Percentiles rank a stretch among this genome's conserved stretches.
These are phyloP conservation scores for Alcedo atthis DNA, from an alignment of 2,797 vertebrate genomes.

Conservation along the genomic window DNA sequence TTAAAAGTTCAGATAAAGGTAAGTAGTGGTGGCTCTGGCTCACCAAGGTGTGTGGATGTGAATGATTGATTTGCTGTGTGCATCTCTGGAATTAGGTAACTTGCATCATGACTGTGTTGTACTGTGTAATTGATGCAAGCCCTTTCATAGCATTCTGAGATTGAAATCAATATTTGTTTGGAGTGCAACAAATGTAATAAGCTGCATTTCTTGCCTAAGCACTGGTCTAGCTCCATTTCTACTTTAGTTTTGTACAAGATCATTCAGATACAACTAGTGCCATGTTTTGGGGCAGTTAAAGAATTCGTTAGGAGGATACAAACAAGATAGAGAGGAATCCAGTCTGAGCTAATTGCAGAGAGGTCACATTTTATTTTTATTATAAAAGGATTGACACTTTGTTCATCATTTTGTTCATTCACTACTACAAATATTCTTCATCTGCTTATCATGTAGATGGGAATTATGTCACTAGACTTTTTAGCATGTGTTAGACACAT, in stretches of 20 bases:
- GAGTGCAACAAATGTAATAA: constrained; percentile 80
- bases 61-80: constrained; percentile 77
- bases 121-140: constrained; percentile 81
- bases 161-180: constrained; percentile 83
- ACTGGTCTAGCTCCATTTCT: constrained; percentile 49
- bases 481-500: too few species aligned
- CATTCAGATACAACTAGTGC: constrained; percentile 62
- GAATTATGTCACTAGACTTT: not conserved
- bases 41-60: constrained; percentile 69
- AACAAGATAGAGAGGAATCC: constrained; percentile 12
- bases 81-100: constrained; percentile 76
- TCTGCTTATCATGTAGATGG: not conserved
- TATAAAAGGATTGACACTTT: not conserved
- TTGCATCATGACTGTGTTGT: constrained; percentile 78
- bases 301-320: constrained; percentile 56
- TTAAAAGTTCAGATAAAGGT: constrained; percentile 79
- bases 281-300: constrained; percentile 29
- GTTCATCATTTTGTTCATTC: constrained; percentile 23
- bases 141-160: constrained; percentile 78
- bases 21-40: constrained; percentile 58
- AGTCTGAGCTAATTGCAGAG: constrained; percentile 18
- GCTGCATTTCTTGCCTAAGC: constrained; percentile 73
- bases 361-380: constrained; percentile 21
- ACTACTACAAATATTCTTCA: not conserved
- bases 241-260: constrained; percentile 60